Base-by-base conservation (phyloP, 2,113 vertebrate genomes). In the Uria lomvia region DNA sequence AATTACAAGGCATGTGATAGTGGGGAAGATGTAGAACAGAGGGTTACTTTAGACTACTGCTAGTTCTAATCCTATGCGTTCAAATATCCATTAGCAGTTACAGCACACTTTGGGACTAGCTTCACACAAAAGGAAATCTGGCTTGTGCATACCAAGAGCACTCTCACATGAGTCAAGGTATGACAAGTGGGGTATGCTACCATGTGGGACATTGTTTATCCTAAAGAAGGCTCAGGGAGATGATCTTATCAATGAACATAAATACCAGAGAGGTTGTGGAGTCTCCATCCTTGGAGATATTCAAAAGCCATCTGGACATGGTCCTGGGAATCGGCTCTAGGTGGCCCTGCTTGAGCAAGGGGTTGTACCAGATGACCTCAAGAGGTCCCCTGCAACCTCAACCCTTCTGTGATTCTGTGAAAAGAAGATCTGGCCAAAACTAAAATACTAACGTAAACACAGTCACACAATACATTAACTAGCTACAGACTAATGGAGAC, bases 371-470 rank as follows among this genome's bases (percentile, higher is more conserved):
- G 56, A 8, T 73, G 47, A 93, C 65, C 81, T 83, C 80, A 94
- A 91, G 68, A 84, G 92, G 55, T 66, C 84, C 40, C 55, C 15
- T 86, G 30, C 84, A 97, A 95, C 45, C 76, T 91, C 67, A 86
- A 73, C 60, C 72, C 24, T 88, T 77, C 63, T 77, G 45, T 43
- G 67, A 68, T 45, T 94, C 79, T 91, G 87, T 56, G 36, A 77
- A 94, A 95, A 95, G 58, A 88, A 88, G 66, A 96, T 83, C 88
- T 96, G 75, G 94, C 75, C 71, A 30, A 95, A 93, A 83, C 79
- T 96, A 76, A 83, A 92, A 73, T 20, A 70, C 88, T 76, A 55
- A 60, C 0, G 6, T 42, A 80, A 85, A 62, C 12, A 88, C 26
- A 63, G 62, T 74, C 16, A 71, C 53, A 59, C 73, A 74, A 80